Evolutionary conservation across 2,888 invertebrate species (phyloP).

Genomic region (Drosophila neotestacea): DNA sequence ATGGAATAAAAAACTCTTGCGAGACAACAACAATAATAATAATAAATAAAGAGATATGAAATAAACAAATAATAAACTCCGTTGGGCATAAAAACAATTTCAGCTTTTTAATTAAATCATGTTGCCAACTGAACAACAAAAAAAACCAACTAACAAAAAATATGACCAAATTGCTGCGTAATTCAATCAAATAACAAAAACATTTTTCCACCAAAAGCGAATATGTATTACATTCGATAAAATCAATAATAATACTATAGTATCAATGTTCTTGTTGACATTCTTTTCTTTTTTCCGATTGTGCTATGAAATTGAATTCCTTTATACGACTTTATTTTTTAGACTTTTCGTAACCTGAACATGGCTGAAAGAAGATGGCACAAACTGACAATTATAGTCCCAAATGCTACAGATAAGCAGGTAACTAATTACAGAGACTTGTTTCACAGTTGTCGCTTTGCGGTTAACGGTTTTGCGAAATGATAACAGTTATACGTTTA

Average conservation of each 20-base stretch:
- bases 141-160: conserved; percentile 10
- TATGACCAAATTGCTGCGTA: conserved; percentile 42
- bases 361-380: conserved; percentile 2
- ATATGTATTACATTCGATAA: conserved; percentile 5
- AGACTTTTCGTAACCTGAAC: not conserved
- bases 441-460: conserved; percentile 7
- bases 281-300: not conserved
- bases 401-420: conserved; percentile 30
- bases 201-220: conserved; percentile 6
- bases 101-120: conserved; percentile 74
- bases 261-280: conserved; percentile 5
- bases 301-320: not conserved
- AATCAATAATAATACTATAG: not conserved
- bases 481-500: conserved; percentile 27
- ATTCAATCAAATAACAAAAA: conserved; percentile 64
- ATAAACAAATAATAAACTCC: conserved; percentile 60
- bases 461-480: conserved; percentile 1
- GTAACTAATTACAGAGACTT: conserved; percentile 40
- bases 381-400: conserved; percentile 32
- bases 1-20: conserved; percentile 45
- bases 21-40: conserved; percentile 34
- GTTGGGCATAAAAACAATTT: conserved; percentile 50
- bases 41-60: conserved; percentile 36
- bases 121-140: conserved; percentile 33
- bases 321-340: not conserved